Conservation (phyloP, 1,140 invertebrate species). For the Philopotamus ludificatus region DNA sequence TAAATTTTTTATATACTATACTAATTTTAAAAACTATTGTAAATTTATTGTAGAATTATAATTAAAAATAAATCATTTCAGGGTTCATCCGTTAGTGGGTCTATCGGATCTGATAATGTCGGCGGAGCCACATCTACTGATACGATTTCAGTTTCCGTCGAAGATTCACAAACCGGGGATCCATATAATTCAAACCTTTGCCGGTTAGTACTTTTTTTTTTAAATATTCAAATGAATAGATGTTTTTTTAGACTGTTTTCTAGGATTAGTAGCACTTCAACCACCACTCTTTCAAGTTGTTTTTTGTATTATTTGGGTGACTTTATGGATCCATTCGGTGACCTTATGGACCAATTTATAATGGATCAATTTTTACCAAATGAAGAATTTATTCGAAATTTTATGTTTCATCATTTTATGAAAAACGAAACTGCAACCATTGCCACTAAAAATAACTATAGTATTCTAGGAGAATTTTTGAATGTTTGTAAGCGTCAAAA, state of each 20-base stretch:
- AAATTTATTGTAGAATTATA: background rate
- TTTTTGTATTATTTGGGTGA: too few species aligned
- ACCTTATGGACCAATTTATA: too few species aligned
- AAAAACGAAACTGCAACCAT: too few species aligned
- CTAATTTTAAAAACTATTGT: background rate
- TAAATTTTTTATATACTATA: constrained; percentile 12
- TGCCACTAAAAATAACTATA: too few species aligned
- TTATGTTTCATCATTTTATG: too few species aligned
- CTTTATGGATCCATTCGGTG: too few species aligned
- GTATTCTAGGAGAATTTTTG: too few species aligned
- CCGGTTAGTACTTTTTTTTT: constrained; percentile 43
- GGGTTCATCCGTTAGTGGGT: constrained; percentile 13
- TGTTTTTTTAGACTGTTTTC: background rate
- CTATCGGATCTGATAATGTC: constrained; percentile 42
- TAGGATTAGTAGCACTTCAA: too few species aligned
- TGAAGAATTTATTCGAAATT: too few species aligned
- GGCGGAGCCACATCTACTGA: constrained; percentile 42
- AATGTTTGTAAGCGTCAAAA: too few species aligned
- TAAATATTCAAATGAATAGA: background rate
- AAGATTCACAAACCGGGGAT: constrained; percentile 28
- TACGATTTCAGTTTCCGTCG: constrained; percentile 37
- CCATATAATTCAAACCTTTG: constrained; percentile 48
- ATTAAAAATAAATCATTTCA: background rate
- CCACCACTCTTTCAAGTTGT: too few species aligned
- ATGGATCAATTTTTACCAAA: too few species aligned